These are phyloP conservation scores for Megalops atlanticus DNA, from an alignment of 2,113 vertebrate genomes.

Conservation along the genomic window DNA sequence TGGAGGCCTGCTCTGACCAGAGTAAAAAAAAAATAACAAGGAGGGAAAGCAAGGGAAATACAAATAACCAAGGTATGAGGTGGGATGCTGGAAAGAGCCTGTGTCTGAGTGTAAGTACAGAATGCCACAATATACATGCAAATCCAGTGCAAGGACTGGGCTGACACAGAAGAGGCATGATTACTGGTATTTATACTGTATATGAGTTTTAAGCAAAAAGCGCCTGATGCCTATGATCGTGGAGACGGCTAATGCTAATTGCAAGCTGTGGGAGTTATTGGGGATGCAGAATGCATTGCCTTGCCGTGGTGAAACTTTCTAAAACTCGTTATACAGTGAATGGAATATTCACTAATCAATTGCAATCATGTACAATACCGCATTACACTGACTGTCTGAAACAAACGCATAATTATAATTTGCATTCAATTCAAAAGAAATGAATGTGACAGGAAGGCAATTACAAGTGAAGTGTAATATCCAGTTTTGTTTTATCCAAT, in stretches of 20 bases:
- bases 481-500: constrained; percentile 58
- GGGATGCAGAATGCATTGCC: neutral
- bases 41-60: neutral
- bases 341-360: constrained; percentile 28
- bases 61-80: constrained; percentile 25
- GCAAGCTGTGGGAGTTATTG: neutral
- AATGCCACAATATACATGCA: neutral
- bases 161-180: neutral
- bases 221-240: neutral
- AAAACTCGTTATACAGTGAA: neutral
- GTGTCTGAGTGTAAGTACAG: neutral
- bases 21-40: constrained; percentile 38
- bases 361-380: constrained; percentile 32
- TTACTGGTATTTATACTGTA: neutral
- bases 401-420: constrained; percentile 53
- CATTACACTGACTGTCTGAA: constrained; percentile 40
- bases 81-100: constrained; percentile 8
- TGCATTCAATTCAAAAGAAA: constrained; percentile 57
- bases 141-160: neutral
- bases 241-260: neutral
- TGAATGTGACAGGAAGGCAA: constrained; percentile 60
- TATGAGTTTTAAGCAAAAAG: neutral
- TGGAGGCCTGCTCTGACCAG: constrained; percentile 50
- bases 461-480: constrained; percentile 52
- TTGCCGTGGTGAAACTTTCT: neutral